phyloP scores from a whole-genome alignment of 2,888 invertebrate species.

The Drosophila incognita region DNA sequence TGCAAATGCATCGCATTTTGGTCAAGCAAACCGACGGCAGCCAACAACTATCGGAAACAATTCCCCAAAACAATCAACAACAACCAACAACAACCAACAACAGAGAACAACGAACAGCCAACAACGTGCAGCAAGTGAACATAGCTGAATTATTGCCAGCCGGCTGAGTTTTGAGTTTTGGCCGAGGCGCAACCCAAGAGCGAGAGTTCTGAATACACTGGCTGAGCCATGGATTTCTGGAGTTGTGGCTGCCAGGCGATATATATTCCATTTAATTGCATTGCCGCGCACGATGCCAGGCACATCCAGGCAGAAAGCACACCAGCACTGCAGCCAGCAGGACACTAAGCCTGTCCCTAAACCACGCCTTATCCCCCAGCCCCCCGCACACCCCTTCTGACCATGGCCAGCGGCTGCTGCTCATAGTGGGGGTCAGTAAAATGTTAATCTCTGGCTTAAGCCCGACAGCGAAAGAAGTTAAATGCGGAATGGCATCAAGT shows the following conservation, averaged over 20 bases:
- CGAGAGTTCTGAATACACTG: conserved; percentile 12
- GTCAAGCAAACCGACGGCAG: conserved; percentile 35
- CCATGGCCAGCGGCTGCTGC: conserved; percentile 20
- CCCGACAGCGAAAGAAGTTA: conserved; percentile 50
- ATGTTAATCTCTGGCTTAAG: conserved; percentile 67
- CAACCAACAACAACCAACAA: conserved; percentile 9
- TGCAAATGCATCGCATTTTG: conserved; percentile 63
- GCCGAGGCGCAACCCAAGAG: conserved; percentile 15
- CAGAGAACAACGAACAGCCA: conserved; percentile 18
- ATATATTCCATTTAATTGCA: conserved; percentile 81
- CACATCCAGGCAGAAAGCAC: conserved; percentile 19
- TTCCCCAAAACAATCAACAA: conserved; percentile 11
- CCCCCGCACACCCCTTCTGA: neutral
- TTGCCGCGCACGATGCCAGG: conserved; percentile 59
- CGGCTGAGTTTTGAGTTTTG: conserved; percentile 72
- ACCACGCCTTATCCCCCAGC: neutral
- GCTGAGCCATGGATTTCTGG: neutral
- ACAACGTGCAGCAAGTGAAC: conserved; percentile 35
- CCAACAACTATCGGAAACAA: conserved; percentile 33
- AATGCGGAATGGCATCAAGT: conserved; percentile 37
- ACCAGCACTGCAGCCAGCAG: conserved; percentile 30
- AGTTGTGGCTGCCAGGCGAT: conserved; percentile 50
- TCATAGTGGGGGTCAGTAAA: conserved; percentile 24
- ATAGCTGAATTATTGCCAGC: conserved; percentile 71
- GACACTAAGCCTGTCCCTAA: conserved; percentile 59